A percentile compares a stretch with the other conserved stretches of the same genome.
These are phyloP conservation scores for Myotis davidii DNA, from an alignment of 2,113 vertebrate species.

Conservation along the genomic window DNA sequence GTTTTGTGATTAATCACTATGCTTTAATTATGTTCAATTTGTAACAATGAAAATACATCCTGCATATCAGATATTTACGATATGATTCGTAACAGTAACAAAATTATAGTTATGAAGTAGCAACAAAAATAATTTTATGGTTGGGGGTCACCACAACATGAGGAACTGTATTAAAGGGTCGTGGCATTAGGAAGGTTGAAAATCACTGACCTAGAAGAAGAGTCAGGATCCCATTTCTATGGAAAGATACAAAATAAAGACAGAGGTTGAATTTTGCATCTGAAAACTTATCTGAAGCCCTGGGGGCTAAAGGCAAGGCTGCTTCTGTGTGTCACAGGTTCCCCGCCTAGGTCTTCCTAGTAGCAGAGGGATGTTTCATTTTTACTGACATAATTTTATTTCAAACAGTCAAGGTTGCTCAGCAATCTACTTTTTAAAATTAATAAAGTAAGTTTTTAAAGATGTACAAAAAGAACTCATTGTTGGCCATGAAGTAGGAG, in stretches of 20 bases:
- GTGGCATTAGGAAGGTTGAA: too few species aligned
- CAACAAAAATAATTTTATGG: too few species aligned
- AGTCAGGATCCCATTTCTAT: neutral
- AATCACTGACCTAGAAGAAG: neutral
- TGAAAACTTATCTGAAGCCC: neutral
- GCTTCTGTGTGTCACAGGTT: neutral
- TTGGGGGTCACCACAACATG: too few species aligned
- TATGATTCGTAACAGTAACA: too few species aligned
- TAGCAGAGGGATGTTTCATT: neutral
- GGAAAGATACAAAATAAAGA: neutral
- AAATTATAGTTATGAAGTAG: too few species aligned
- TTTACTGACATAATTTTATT: neutral
- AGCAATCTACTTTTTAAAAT: neutral
- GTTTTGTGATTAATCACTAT: too few species aligned
- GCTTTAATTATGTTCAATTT: too few species aligned
- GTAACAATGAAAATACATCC: too few species aligned
- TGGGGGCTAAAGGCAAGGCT: neutral
- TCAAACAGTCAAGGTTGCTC: neutral
- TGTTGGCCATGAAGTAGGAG: neutral
- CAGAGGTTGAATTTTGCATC: neutral
- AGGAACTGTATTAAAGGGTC: too few species aligned
- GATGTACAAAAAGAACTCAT: neutral
- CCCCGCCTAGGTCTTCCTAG: neutral
- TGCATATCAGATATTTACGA: too few species aligned
- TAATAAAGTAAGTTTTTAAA: neutral